Base-by-base conservation (phyloP, 2,888 invertebrate genomes). In the Altica lythri region DNA sequence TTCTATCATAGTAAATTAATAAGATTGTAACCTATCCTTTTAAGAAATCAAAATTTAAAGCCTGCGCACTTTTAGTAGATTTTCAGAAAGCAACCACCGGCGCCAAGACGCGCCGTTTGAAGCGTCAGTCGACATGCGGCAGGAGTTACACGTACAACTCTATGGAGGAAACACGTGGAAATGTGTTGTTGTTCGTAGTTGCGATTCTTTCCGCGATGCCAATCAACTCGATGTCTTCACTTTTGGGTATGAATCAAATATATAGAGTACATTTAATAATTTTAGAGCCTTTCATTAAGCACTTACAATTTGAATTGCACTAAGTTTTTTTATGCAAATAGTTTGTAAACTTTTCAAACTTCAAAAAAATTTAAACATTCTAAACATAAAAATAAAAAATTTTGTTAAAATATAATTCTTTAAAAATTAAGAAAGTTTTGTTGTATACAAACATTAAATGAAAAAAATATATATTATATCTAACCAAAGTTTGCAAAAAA, bases 121-220 rank as follows among this genome's bases (percentile, higher is more conserved):
- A 55, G 60, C 65, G 61, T 67, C 67, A 69, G 69, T 69, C 68
- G 69, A 68, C 68, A 69, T 69, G 69, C 66, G 63, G 69, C 68
- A 66, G 54, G 66, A 60, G 57, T 59, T 44, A 59, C 53, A 60
- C 51, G 54, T 55, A 57, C 59, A 63, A 46, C 64, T 54, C 57
- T 61, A 66, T 66, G 66, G 66, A 61, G 53, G 35, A 55, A 37
- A 53, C 60, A 66, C 63, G 63, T 59, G 55, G 55, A 61, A 59
- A 62, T 61, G 62, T 65, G 57, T 42, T 60, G 55, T 55, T 62
- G 49, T 42, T 49, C 42, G 61, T 61, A 51, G 44, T 60, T 38
- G 57, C 57, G 35, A 51, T 49, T 14, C 42, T 61, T 42, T 32
- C 52, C 44, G 61, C 61, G 60, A 46, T 55, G 42, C 19, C 29